phyloP scores from a whole-genome alignment of 2,113 vertebrate genomes.

The Pomatostomus ruficeps region DNA sequence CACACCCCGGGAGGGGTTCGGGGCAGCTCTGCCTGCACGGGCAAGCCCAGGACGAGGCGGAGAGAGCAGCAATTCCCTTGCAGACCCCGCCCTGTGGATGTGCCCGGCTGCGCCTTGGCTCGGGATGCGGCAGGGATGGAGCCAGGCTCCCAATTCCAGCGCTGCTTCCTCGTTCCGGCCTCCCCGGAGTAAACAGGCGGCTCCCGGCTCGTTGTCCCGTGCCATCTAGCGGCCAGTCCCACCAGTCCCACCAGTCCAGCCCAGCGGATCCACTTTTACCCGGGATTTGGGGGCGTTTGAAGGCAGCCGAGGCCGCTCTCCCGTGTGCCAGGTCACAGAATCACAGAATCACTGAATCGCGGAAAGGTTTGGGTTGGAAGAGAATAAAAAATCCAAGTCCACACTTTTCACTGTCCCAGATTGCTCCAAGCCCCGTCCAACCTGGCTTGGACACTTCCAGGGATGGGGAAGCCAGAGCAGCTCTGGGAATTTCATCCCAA shows the following conservation, averaged over 20 bases:
- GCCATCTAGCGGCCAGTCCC: slow-evolving; percentile 40
- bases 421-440: accelerated
- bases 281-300: accelerated
- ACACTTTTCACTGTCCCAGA: accelerated
- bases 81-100: background rate
- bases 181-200: background rate
- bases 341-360: accelerated
- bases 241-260: background rate
- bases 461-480: background rate
- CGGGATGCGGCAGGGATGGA: background rate
- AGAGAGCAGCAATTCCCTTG: background rate
- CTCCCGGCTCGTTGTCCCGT: background rate
- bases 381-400: accelerated
- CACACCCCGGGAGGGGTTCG: background rate
- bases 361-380: background rate
- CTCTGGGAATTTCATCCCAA: background rate
- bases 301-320: accelerated
- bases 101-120: background rate
- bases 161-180: slow-evolving; percentile 12
- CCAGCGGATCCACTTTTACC: accelerated
- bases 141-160: background rate
- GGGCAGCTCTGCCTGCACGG: slow-evolving; percentile 1
- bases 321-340: accelerated
- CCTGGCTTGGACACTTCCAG: background rate
- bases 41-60: background rate